Evolutionary conservation across 2,113 vertebrate species (phyloP).

Genomic region (Megaceryle maxima): DNA sequence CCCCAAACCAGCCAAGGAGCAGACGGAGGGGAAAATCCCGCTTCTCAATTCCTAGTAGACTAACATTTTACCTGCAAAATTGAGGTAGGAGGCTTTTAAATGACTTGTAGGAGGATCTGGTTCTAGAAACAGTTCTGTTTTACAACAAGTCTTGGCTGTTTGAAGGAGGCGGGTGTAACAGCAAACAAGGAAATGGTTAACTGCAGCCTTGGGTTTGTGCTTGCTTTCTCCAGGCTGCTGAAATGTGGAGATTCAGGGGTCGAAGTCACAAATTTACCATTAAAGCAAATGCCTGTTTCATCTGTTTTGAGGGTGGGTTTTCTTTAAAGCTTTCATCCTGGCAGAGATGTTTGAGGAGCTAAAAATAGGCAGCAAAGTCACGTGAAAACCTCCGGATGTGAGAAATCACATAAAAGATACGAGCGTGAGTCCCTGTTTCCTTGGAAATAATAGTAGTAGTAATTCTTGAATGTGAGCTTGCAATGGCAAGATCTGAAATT

Average conservation of each 20-base stretch:
- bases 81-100: constrained; percentile 35
- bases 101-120: constrained; percentile 50
- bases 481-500: not conserved
- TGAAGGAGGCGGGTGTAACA: not conserved
- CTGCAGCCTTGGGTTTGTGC: not conserved
- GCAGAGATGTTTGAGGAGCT: constrained; percentile 66
- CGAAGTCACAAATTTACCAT: not conserved
- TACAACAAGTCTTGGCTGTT: constrained; percentile 36
- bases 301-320: constrained; percentile 34
- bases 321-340: constrained; percentile 63
- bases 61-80: constrained; percentile 41
- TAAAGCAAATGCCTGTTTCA: constrained; percentile 20
- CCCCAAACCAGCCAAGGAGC: not conserved
- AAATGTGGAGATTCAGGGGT: not conserved
- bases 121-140: constrained; percentile 51
- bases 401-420: constrained; percentile 70
- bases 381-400: constrained; percentile 66
- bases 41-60: constrained; percentile 7
- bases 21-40: constrained; percentile 6
- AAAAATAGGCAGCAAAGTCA: constrained; percentile 72
- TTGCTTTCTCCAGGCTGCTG: not conserved
- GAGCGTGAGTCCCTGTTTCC: constrained; percentile 62
- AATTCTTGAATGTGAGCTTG: constrained; percentile 47
- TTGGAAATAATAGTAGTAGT: constrained; percentile 76
- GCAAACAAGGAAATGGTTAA: constrained; percentile 35